Conservation (phyloP, 2,113 vertebrate genomes). For the Todiramphus chloris region DNA sequence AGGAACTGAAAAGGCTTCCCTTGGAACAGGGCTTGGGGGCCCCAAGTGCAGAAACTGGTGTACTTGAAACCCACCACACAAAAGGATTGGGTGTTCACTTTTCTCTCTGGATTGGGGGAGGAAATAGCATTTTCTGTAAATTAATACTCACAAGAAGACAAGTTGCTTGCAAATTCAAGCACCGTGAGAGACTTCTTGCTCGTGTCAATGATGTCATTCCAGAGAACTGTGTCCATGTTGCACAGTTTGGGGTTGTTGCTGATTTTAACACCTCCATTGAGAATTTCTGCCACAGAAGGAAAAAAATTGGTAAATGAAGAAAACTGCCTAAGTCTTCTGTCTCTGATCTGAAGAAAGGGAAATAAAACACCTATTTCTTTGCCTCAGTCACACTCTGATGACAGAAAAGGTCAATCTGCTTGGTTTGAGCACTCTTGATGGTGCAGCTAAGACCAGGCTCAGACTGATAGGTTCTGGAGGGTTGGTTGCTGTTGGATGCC, state of each 20-base stretch:
- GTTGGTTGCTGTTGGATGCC: neutral
- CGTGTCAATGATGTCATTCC: slow-evolving; percentile 85
- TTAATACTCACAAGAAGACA: slow-evolving; percentile 76
- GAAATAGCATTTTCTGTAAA: neutral
- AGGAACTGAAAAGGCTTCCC: neutral
- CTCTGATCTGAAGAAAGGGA: neutral
- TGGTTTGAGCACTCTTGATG: neutral
- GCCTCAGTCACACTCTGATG: neutral
- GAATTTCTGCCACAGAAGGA: slow-evolving; percentile 81
- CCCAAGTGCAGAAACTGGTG: neutral
- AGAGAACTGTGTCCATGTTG: slow-evolving; percentile 87
- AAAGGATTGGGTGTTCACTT: neutral
- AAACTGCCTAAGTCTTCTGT: neutral
- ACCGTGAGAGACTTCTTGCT: slow-evolving; percentile 61
- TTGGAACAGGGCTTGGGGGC: neutral
- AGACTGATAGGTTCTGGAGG: neutral
- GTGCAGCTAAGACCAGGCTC: neutral
- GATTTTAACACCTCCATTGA: slow-evolving; percentile 87
- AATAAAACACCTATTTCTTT: neutral
- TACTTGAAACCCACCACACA: rapidly evolving
- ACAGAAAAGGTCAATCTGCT: neutral
- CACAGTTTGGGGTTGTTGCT: slow-evolving; percentile 81
- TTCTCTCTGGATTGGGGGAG: neutral
- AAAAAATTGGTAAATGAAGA: neutral
- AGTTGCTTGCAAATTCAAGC: slow-evolving; percentile 51